A percentile compares a stretch with the other conserved stretches of the same genome.
These are phyloP conservation scores for Python bivittatus DNA, from an alignment of 2,113 vertebrate genomes.

Conservation along the genomic window DNA sequence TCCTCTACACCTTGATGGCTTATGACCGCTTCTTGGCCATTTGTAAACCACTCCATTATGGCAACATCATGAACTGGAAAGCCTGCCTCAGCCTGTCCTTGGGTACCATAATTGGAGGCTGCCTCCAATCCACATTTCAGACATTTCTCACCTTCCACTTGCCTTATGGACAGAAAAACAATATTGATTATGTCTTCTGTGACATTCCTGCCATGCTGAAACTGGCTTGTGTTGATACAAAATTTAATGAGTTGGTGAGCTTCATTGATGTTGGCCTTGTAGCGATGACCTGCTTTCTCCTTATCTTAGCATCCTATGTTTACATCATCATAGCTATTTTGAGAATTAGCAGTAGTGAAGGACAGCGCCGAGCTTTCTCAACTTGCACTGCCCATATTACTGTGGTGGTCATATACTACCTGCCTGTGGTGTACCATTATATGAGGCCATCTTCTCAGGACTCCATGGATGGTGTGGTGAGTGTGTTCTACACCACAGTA, in stretches of 20 bases:
- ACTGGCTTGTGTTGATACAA: slow-evolving; percentile 59
- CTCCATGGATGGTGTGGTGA: slow-evolving; percentile 46
- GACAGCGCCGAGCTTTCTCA: slow-evolving; percentile 52
- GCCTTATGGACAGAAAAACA: slow-evolving; percentile 60
- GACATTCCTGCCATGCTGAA: slow-evolving; percentile 62
- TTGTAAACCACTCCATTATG: slow-evolving; percentile 64
- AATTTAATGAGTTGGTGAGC: slow-evolving; percentile 62
- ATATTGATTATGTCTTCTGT: slow-evolving; percentile 64
- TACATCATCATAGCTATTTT: slow-evolving; percentile 60
- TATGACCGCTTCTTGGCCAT: slow-evolving; percentile 68
- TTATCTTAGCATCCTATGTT: slow-evolving; percentile 62
- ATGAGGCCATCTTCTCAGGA: slow-evolving; percentile 47
- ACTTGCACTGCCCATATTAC: slow-evolving; percentile 64
- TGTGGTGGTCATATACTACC: slow-evolving; percentile 55
- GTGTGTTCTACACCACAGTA: slow-evolving; percentile 61
- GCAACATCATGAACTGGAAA: slow-evolving; percentile 56
- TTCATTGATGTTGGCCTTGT: slow-evolving; percentile 67
- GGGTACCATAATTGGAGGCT: slow-evolving; percentile 61
- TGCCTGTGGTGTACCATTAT: slow-evolving; percentile 60
- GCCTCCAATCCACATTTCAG: slow-evolving; percentile 64
- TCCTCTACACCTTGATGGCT: slow-evolving; percentile 66
- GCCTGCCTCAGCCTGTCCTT: slow-evolving; percentile 57
- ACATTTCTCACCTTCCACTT: slow-evolving; percentile 61
- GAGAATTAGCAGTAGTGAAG: slow-evolving; percentile 37
- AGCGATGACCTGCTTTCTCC: slow-evolving; percentile 60